Conservation (phyloP, 2,888 invertebrate species). For the Anthophora plumipes region DNA sequence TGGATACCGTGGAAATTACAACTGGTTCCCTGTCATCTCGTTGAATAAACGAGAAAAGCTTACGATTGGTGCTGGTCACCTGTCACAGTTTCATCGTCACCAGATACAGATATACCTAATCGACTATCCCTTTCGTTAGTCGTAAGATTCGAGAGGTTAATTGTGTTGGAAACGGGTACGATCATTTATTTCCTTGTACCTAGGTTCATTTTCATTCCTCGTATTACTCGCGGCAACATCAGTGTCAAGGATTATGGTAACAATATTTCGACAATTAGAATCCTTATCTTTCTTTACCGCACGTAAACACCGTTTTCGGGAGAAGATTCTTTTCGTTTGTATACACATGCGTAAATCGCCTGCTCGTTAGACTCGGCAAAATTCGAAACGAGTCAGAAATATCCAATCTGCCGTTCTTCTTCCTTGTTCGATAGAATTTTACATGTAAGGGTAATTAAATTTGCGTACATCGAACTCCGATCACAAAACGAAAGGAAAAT, state of each 20-base stretch:
- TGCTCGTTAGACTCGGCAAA: conserved; percentile 39
- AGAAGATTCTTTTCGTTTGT: no score
- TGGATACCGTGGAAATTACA: background rate
- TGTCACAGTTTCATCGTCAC: background rate
- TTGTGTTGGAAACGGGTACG: background rate
- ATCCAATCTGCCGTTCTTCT: background rate
- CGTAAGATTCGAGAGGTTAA: conserved; percentile 15
- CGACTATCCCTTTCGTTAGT: conserved; percentile 20
- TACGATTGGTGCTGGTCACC: no score
- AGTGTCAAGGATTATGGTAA: background rate
- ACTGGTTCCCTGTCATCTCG: background rate
- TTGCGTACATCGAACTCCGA: conserved; percentile 21
- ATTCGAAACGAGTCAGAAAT: conserved; percentile 21
- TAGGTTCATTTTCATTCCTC: background rate
- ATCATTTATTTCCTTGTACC: conserved; percentile 3
- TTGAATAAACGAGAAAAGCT: conserved; percentile 5
- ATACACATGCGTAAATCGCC: no score
- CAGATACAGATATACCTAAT: no score
- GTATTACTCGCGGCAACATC: background rate
- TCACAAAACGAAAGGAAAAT: conserved; percentile 23
- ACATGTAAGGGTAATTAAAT: no score
- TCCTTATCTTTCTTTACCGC: no score
- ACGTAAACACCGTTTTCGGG: no score
- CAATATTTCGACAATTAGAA: background rate
- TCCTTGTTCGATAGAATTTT: no score